Evolutionary conservation across 2,113 vertebrate species (phyloP).

Genomic region (Callocephalon fimbriatum): DNA sequence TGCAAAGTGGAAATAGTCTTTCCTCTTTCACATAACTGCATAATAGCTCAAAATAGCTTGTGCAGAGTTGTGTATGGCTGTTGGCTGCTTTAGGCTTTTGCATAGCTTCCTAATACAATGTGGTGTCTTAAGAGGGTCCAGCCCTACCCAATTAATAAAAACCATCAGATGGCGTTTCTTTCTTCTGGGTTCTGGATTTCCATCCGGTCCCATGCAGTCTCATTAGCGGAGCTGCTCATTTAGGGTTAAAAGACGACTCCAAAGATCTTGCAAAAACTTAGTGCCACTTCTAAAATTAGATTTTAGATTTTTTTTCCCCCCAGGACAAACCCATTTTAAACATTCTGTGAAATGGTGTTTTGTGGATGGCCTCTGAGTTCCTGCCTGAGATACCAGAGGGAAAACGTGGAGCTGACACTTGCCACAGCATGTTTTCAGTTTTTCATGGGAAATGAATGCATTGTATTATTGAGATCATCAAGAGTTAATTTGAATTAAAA

Average conservation of each 20-base stretch:
- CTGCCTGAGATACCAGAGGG: not conserved
- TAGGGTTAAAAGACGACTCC: not conserved
- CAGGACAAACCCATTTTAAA: not conserved
- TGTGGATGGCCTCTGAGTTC: not conserved
- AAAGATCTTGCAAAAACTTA: not conserved
- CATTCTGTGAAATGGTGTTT: not conserved
- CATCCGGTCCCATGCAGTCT: not conserved
- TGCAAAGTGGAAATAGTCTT: slow-evolving; percentile 31
- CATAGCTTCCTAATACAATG: not conserved
- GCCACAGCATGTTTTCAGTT: not conserved
- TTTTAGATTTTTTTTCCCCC: not conserved
- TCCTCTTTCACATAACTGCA: slow-evolving; percentile 10
- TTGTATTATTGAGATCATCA: not conserved
- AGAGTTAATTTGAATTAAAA: not conserved
- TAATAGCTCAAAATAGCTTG: slow-evolving; percentile 7
- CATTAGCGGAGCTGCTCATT: not conserved
- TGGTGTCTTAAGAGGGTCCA: not conserved
- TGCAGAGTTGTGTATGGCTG: not conserved
- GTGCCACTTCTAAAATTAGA: not conserved
- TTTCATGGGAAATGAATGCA: not conserved
- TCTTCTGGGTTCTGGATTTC: not conserved
- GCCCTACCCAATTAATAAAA: not conserved
- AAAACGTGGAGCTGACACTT: not conserved
- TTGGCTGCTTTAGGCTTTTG: not conserved
- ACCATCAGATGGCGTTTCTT: not conserved